phyloP scores from a whole-genome alignment of 2,888 invertebrate genomes.

The Euplagia quadripunctaria region DNA sequence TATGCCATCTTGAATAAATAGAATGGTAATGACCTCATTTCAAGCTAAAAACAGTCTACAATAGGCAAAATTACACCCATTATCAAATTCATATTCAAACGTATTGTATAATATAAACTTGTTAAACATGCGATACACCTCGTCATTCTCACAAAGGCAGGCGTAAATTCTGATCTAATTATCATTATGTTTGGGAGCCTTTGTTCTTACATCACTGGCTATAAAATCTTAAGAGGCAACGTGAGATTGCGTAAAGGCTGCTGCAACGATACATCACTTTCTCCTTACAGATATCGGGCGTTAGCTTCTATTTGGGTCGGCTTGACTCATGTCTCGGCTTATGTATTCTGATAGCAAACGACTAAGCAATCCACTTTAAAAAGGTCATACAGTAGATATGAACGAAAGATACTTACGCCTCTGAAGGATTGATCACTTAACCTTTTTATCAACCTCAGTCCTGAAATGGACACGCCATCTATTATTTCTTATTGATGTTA shows the following conservation, averaged over 20 bases:
- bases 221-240: conserved; percentile 54
- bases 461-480: conserved; percentile 4
- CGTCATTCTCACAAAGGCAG: conserved; percentile 40
- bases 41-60: conserved; percentile 1
- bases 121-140: conserved; percentile 10
- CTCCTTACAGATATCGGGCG: conserved; percentile 74
- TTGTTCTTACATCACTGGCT: conserved; percentile 61
- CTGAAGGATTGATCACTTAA: conserved; percentile 21
- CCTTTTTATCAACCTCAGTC: conserved; percentile 10
- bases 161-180: conserved; percentile 62
- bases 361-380: conserved; percentile 66
- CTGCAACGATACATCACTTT: conserved; percentile 81
- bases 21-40: conserved; percentile 6
- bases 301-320: conserved; percentile 73
- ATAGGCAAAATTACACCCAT: background rate
- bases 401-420: conserved; percentile 27
- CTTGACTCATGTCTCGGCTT: conserved; percentile 74
- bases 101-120: conserved; percentile 9
- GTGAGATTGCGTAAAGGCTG: conserved; percentile 71
- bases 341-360: conserved; percentile 73
- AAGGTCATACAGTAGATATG: conserved; percentile 67
- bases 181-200: conserved; percentile 54
- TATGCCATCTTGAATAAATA: background rate
- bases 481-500: conserved; percentile 4
- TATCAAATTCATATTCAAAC: conserved; percentile 13